These are phyloP conservation scores for Thamnaconus septentrionalis DNA, from an alignment of 2,113 vertebrate species.

Conservation along the genomic window DNA sequence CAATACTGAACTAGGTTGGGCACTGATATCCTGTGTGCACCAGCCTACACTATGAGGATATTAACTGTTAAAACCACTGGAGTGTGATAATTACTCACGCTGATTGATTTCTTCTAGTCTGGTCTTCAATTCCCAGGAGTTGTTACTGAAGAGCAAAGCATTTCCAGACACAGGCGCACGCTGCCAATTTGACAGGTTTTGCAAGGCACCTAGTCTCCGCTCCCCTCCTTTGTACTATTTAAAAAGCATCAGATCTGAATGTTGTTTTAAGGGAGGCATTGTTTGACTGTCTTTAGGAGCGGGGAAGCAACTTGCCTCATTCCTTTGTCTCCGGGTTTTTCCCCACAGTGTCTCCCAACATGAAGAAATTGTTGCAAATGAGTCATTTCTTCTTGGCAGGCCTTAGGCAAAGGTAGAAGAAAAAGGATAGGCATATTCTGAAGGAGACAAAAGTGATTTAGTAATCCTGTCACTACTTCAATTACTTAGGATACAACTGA, in stretches of 20 bases:
- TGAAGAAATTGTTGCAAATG: constrained; percentile 56
- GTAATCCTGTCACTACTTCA: constrained; percentile 44
- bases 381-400: constrained; percentile 63
- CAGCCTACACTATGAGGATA: constrained; percentile 47
- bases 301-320: constrained; percentile 43
- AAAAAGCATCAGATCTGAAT: constrained; percentile 54
- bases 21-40: constrained; percentile 44
- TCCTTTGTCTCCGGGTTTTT: constrained; percentile 44
- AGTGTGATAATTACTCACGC: constrained; percentile 61
- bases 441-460: constrained; percentile 49
- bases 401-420: constrained; percentile 27
- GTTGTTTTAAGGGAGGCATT: constrained; percentile 17
- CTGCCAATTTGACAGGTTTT: constrained; percentile 72
- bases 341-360: constrained; percentile 43
- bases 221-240: constrained; percentile 59
- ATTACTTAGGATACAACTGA: constrained; percentile 38
- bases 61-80: constrained; percentile 64
- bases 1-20: constrained; percentile 43
- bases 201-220: constrained; percentile 55
- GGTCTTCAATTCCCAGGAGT: constrained; percentile 65
- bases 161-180: constrained; percentile 53
- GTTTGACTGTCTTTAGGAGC: constrained; percentile 29
- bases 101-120: constrained; percentile 64
- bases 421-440: constrained; percentile 35
- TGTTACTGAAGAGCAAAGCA: constrained; percentile 57